phyloP scores from a whole-genome alignment of 2,888 invertebrate genomes.

The Antitype chi region DNA sequence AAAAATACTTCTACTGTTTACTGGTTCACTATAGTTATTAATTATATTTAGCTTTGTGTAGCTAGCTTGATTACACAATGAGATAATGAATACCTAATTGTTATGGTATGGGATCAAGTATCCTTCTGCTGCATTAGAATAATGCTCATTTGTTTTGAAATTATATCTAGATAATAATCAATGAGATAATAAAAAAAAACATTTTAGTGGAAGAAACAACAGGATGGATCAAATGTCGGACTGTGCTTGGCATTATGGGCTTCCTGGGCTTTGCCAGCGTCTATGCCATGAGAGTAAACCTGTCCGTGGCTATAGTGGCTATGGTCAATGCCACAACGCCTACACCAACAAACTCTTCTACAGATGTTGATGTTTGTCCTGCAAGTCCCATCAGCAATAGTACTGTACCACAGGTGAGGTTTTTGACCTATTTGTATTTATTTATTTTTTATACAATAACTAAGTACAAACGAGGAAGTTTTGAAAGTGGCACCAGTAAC shows the following conservation, averaged over 20 bases:
- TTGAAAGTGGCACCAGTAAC: too few species aligned
- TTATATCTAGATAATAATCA: neutral
- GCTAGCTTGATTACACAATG: conserved; percentile 13
- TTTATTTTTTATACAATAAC: too few species aligned
- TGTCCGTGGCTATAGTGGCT: conserved; percentile 98
- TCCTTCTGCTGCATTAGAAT: neutral
- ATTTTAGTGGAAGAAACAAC: conserved; percentile 90
- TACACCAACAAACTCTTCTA: conserved; percentile 87
- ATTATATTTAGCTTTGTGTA: conserved; percentile 29
- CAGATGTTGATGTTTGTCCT: conserved; percentile 91
- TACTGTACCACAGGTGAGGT: conserved; percentile 84
- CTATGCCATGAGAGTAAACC: conserved; percentile 97
- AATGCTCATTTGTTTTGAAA: conserved; percentile 2
- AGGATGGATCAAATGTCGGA: conserved; percentile 93
- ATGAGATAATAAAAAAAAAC: neutral
- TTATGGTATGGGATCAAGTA: conserved; percentile 6
- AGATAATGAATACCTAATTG: conserved; percentile 4
- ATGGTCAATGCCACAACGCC: conserved; percentile 96
- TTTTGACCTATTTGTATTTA: neutral
- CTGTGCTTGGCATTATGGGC: conserved; percentile 95
- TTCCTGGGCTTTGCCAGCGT: conserved; percentile 97
- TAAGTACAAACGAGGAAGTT: too few species aligned
- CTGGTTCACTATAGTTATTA: neutral
- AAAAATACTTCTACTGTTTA: neutral
- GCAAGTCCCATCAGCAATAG: conserved; percentile 83